Percentiles rank a stretch among this genome's conserved stretches.
Evolutionary conservation across 1,140 invertebrate genomes (phyloP).

Genomic region (Amyelois transitella): DNA sequence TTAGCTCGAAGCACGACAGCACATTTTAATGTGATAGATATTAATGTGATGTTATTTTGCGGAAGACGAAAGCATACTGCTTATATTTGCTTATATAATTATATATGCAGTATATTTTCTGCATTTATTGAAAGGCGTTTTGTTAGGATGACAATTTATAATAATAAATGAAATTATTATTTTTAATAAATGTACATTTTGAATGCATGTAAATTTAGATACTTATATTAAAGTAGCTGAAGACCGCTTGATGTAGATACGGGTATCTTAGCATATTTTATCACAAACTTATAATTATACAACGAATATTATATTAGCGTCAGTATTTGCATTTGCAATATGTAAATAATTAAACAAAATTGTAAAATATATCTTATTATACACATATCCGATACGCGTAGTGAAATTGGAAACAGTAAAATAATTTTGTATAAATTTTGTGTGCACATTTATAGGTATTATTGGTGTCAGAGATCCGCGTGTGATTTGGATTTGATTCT

Average conservation of each 20-base stretch:
- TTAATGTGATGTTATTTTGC: neutral
- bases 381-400: conserved; percentile 1
- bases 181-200: no score
- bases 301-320: conserved; percentile 3
- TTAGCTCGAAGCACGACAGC: neutral
- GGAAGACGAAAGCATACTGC: neutral
- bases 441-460: conserved; percentile 5
- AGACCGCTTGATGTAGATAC: neutral
- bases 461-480: neutral
- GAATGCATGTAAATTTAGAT: no score
- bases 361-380: neutral
- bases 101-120: no score
- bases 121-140: no score
- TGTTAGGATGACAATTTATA: no score
- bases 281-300: neutral
- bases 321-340: neutral
- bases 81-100: no score
- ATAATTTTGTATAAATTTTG: conserved; percentile 7
- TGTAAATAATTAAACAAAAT: neutral
- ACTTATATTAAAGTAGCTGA: neutral
- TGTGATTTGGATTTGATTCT: neutral
- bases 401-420: neutral
- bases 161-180: no score
- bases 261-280: neutral
- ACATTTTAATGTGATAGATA: neutral